Conservation (phyloP, 2,113 vertebrate genomes). For the Ceyx margarethae region DNA sequence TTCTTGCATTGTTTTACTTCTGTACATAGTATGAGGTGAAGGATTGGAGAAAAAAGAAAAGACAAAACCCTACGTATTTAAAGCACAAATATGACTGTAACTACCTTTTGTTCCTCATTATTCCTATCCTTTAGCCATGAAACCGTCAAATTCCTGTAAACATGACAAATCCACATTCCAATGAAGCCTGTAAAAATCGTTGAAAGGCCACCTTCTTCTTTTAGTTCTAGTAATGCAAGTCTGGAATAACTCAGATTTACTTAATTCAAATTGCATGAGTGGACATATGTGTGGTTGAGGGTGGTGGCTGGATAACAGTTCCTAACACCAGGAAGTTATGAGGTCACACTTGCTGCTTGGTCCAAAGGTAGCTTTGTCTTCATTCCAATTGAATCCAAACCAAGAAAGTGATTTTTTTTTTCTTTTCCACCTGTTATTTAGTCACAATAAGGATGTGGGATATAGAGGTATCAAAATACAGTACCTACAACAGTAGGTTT, state of each 20-base stretch:
- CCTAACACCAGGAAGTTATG: neutral
- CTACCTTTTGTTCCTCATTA: neutral
- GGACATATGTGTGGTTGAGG: neutral
- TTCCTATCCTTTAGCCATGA: neutral
- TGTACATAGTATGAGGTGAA: neutral
- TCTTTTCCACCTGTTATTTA: neutral
- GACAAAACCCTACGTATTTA: neutral
- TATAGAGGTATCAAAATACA: neutral
- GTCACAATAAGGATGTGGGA: neutral
- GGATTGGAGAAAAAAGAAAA: neutral
- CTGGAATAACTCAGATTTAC: neutral
- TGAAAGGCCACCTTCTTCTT: neutral
- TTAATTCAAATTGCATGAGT: neutral
- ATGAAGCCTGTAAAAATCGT: neutral
- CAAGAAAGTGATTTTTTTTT: neutral
- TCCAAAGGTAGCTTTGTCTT: slow-evolving; percentile 8
- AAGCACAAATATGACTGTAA: neutral
- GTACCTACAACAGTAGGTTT: neutral
- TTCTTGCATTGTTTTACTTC: neutral
- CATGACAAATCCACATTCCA: neutral
- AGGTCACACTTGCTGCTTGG: slow-evolving; percentile 1
- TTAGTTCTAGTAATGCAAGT: neutral
- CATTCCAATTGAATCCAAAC: slow-evolving; percentile 14
- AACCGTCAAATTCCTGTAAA: neutral
- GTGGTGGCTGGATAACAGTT: neutral